phyloP scores from a whole-genome alignment of 2,113 vertebrate genomes.

The Panthera tigris region DNA sequence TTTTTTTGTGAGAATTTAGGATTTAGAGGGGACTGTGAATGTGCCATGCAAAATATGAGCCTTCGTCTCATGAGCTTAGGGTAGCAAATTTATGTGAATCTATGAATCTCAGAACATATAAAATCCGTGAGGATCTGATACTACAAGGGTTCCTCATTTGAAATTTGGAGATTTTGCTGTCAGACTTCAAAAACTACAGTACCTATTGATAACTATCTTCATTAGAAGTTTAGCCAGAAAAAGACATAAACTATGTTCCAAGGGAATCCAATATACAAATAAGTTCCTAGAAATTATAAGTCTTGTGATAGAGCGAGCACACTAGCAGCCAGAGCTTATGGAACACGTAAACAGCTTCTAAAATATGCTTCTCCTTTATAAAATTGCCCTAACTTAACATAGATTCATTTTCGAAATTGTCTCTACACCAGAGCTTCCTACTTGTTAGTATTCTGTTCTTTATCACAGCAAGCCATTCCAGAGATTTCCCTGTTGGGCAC shows the following conservation, averaged over 20 bases:
- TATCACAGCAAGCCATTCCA: neutral
- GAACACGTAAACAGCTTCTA: constrained; percentile 35
- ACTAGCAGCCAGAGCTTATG: neutral
- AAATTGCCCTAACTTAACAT: neutral
- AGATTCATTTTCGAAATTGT: constrained; percentile 20
- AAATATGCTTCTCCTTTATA: constrained; percentile 32
- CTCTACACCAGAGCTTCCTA: constrained; percentile 5
- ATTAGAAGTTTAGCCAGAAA: constrained; percentile 40
- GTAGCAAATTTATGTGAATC: constrained; percentile 56
- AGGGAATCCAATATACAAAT: constrained; percentile 47
- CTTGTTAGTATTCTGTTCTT: constrained; percentile 25
- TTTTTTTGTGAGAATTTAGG: constrained; percentile 50
- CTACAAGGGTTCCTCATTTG: neutral
- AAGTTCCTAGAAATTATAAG: constrained; percentile 30
- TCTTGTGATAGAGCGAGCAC: neutral
- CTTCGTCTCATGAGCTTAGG: neutral
- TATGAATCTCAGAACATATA: constrained; percentile 52
- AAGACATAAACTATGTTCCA: constrained; percentile 2
- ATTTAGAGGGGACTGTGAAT: constrained; percentile 13
- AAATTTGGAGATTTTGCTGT: constrained; percentile 54
- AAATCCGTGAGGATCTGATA: constrained; percentile 25
- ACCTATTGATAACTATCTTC: constrained; percentile 31
- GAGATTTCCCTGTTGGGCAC: constrained; percentile 32
- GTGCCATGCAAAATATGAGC: constrained; percentile 26
- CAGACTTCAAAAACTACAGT: constrained; percentile 28